These are phyloP conservation scores for Holcopasites calliopsidis DNA, from an alignment of 1,140 invertebrate genomes.

Conservation along the genomic window DNA sequence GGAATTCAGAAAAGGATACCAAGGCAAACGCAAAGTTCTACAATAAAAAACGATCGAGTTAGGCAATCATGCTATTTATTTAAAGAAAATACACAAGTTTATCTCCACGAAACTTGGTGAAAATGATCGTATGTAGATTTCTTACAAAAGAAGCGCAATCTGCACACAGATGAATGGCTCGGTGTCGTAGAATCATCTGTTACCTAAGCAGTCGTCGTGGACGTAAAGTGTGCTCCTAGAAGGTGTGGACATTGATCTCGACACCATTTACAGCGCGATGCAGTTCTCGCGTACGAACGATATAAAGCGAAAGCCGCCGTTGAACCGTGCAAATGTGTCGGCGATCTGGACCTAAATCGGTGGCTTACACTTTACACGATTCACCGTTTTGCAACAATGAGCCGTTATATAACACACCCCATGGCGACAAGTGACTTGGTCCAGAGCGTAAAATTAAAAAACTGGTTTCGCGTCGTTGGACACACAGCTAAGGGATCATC, in stretches of 20 bases:
- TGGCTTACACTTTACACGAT: slow-evolving; percentile 9
- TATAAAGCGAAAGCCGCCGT: slow-evolving; percentile 16
- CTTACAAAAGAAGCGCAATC: background rate
- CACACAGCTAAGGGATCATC: no score
- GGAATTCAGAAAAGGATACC: no score
- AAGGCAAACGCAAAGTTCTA: no score
- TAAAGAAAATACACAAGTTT: no score
- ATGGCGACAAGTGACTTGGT: no score
- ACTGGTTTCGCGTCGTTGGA: no score
- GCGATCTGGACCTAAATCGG: background rate
- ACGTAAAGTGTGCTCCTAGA: background rate
- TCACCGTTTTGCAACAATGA: slow-evolving; percentile 1
- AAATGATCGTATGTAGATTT: no score
- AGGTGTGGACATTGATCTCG: slow-evolving; percentile 20
- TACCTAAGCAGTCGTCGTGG: slow-evolving; percentile 5
- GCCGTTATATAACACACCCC: background rate
- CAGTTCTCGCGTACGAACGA: slow-evolving; percentile 14
- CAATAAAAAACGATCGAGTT: no score
- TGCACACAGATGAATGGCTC: background rate
- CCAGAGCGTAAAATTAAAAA: no score
- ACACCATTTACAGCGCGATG: background rate
- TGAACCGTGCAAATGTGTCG: background rate
- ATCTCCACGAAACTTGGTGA: no score
- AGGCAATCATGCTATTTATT: no score
- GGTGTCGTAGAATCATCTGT: background rate